Conservation (phyloP, 92 coral and sea anemone genomes). For the Meandrina meandrites region DNA sequence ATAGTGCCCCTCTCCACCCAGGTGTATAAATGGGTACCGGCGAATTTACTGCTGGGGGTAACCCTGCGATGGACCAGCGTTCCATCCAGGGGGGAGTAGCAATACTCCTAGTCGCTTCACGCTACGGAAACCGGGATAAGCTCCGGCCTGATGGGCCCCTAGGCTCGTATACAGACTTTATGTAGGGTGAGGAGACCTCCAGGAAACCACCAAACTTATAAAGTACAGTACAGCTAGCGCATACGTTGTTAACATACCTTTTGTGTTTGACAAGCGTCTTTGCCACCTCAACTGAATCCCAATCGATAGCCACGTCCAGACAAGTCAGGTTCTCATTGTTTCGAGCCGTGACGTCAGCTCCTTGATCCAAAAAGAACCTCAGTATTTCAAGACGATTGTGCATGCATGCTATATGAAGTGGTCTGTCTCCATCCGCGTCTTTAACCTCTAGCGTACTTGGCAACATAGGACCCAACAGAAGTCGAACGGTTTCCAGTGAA, state of each 20-base stretch:
- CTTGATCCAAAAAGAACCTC: conserved; percentile 59
- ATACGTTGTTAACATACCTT: conserved; percentile 30
- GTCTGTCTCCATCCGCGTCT: conserved; percentile 53
- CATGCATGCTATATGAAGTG: conserved; percentile 62
- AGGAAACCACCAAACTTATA: too few relatives aligned
- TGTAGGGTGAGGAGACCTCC: too few relatives aligned
- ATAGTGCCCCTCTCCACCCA: too few relatives aligned
- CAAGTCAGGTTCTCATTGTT: conserved; percentile 61
- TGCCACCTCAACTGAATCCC: conserved; percentile 61
- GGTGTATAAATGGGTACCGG: too few relatives aligned
- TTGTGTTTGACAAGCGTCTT: conserved; percentile 69
- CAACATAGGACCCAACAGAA: conserved; percentile 42
- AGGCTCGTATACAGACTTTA: too few relatives aligned
- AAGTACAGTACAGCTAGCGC: too few relatives aligned
- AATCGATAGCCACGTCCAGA: conserved; percentile 77
- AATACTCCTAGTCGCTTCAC: too few relatives aligned
- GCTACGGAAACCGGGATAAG: too few relatives aligned
- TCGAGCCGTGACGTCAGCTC: conserved; percentile 64
- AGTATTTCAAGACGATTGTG: conserved; percentile 52
- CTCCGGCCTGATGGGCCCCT: too few relatives aligned
- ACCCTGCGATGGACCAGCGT: too few relatives aligned
- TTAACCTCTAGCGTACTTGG: conserved; percentile 43
- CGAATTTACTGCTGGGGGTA: too few relatives aligned
- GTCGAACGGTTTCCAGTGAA: conserved; percentile 52
- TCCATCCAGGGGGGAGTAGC: too few relatives aligned